phyloP scores from a whole-genome alignment of 2,888 invertebrate genomes.

The Urechis unicinctus region DNA sequence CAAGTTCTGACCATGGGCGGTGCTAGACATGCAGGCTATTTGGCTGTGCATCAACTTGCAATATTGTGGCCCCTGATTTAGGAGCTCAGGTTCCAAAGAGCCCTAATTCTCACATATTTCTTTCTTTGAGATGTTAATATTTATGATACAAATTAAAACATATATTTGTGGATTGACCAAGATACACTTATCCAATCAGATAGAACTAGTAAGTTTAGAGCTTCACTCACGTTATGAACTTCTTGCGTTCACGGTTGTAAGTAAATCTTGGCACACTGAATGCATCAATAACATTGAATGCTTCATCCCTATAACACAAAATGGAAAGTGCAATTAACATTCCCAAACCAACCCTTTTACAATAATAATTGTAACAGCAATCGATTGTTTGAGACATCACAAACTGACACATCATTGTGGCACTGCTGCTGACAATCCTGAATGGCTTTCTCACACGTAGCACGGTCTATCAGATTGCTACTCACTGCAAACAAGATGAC shows the following conservation, averaged over 20 bases:
- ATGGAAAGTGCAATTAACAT: background rate
- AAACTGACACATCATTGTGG: slow-evolving; percentile 31
- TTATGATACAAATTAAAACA: too few relatives aligned
- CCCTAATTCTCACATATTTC: too few relatives aligned
- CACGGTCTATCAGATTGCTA: slow-evolving; percentile 65
- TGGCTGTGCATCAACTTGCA: too few relatives aligned
- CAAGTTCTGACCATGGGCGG: too few relatives aligned
- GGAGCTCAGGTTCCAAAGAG: too few relatives aligned
- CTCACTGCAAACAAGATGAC: slow-evolving; percentile 15
- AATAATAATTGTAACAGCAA: background rate
- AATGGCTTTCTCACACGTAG: slow-evolving; percentile 68
- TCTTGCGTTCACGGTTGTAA: slow-evolving; percentile 72
- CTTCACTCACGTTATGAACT: slow-evolving; percentile 60
- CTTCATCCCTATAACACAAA: slow-evolving; percentile 31
- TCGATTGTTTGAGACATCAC: background rate
- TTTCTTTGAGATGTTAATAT: too few relatives aligned
- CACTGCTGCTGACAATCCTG: slow-evolving; percentile 55
- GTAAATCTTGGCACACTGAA: slow-evolving; percentile 73
- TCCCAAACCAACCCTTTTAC: background rate
- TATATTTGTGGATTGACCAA: too few relatives aligned
- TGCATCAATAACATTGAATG: slow-evolving; percentile 64
- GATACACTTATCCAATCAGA: too few relatives aligned
- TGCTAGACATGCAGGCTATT: too few relatives aligned
- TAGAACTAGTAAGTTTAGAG: too few relatives aligned
- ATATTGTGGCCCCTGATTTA: too few relatives aligned